These are phyloP conservation scores for Petromus typicus DNA, from an alignment of 2,113 vertebrate genomes.

Conservation along the genomic window DNA sequence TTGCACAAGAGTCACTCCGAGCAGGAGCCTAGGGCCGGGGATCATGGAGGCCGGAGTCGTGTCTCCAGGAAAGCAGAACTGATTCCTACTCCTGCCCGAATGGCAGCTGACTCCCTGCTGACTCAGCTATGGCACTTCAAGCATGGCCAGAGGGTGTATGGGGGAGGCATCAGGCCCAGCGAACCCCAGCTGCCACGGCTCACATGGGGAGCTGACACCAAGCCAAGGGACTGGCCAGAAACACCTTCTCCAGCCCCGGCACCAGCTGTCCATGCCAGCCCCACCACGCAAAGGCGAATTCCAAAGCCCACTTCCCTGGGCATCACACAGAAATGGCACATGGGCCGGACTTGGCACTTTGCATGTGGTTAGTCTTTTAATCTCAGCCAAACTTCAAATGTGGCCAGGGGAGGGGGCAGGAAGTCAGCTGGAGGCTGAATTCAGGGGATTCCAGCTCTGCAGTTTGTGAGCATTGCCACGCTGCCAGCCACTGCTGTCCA, in stretches of 20 bases:
- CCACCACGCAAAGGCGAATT: not conserved
- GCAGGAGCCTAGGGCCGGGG: not conserved
- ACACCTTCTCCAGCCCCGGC: not conserved
- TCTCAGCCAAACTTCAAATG: not conserved
- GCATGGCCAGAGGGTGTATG: fast-evolving
- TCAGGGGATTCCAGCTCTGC: not conserved
- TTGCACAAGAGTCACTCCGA: constrained; percentile 45
- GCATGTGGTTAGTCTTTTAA: fast-evolving
- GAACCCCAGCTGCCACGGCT: fast-evolving
- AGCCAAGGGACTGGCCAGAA: not conserved
- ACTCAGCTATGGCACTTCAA: constrained; percentile 20
- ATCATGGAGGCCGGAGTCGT: not conserved
- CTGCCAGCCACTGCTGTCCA: not conserved
- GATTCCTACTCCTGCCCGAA: constrained; percentile 15
- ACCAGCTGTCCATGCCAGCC: not conserved
- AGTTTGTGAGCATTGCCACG: not conserved
- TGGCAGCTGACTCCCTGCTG: constrained; percentile 36
- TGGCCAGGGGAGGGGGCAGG: not conserved
- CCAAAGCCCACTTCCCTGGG: not conserved
- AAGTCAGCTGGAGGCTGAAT: not conserved
- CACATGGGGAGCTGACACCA: fast-evolving
- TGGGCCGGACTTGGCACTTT: fast-evolving
- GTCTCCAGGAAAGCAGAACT: constrained; percentile 69
- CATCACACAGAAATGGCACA: not conserved
- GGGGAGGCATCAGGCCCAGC: not conserved